Evolutionary conservation across 2,113 vertebrate genomes (phyloP).

Genomic region (Sorex fumeus): DNA sequence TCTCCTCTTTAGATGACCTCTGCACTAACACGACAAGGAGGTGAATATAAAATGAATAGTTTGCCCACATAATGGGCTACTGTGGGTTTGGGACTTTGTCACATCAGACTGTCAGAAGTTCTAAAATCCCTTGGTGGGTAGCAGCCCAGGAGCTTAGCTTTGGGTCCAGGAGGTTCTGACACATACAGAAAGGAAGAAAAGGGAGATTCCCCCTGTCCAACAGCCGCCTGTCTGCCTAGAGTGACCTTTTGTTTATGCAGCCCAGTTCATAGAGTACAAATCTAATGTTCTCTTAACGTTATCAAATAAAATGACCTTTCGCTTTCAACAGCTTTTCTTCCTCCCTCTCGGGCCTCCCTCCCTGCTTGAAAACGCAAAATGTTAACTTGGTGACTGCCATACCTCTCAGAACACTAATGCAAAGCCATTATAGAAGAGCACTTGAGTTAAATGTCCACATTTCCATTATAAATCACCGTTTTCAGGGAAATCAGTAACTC

Average conservation of each 20-base stretch:
- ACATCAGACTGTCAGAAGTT: slow-evolving; percentile 84
- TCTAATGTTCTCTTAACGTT: slow-evolving; percentile 68
- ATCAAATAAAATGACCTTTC: slow-evolving; percentile 85
- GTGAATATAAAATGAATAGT: slow-evolving; percentile 95
- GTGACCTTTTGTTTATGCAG: slow-evolving; percentile 68
- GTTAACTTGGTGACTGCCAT: slow-evolving; percentile 74
- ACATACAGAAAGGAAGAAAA: slow-evolving; percentile 44
- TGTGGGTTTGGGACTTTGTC: slow-evolving; percentile 88
- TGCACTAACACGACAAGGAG: slow-evolving; percentile 93
- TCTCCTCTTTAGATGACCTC: slow-evolving; percentile 93
- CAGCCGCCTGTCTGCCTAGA: slow-evolving; percentile 51
- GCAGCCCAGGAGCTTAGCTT: slow-evolving; percentile 63
- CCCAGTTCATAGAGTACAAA: slow-evolving; percentile 72
- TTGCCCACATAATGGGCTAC: slow-evolving; percentile 89
- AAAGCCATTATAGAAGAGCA: slow-evolving; percentile 74
- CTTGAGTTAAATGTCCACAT: slow-evolving; percentile 82
- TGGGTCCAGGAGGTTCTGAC: slow-evolving; percentile 64
- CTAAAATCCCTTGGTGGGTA: slow-evolving; percentile 65
- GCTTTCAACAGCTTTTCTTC: slow-evolving; percentile 79
- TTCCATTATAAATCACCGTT: slow-evolving; percentile 79
- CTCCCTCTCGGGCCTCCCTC: neutral
- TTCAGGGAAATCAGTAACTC: slow-evolving; percentile 79
- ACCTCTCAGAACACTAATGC: slow-evolving; percentile 77
- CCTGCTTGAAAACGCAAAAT: slow-evolving; percentile 75
- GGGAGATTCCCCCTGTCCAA: slow-evolving; percentile 54